Evolutionary conservation across 2,113 vertebrate species (phyloP), one percentile per base, ranked within the genome.

Genomic region (Phalacrocorax pelagicus): DNA sequence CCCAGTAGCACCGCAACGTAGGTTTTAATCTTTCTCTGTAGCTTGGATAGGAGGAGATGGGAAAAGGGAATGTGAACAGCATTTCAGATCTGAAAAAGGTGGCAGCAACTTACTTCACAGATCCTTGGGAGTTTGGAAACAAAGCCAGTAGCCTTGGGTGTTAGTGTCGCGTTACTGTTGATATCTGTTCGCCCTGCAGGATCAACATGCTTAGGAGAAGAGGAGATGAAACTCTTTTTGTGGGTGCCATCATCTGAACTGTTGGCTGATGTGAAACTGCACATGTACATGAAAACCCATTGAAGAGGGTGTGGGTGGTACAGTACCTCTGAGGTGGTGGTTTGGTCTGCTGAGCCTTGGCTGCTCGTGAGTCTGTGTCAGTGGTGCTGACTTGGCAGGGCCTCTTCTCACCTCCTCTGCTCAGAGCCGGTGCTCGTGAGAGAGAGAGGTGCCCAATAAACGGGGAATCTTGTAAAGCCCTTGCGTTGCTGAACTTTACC

Each of bases 371-470:
- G 26, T 26, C 69, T 86, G 27, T 36, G 16, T 74, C 23, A 3
- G 69, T 30, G 57, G 42, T 75, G 65, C 78, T 93, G 87, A 32
- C 57, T 55, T 4, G 15, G 70, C 73, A 40, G 49, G 75, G 36
- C 54, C 38, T 90, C 34, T 88, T 85, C 85, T 69, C 10, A 11
- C 47, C 20, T 57, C 34, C 40, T 63, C 57, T 59, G 69, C 52
- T 27, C 0, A 0, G 30, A 86, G 44, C 29, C 0, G 4, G 38
- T 24, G 47, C n/a, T 71, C 47, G 15, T 22, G 29, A 46, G 85
- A 30, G 59, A 14, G 52, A 91, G 54, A 85, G 42, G 29, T 83
- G 32, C 42, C 34, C 84, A 58, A 6, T 58, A 70, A 75, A 66
- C 0, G 0, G 12, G 22, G 38, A 71, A 36, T 65, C 69, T 93